These are phyloP conservation scores for Drosophila carrolli DNA, from an alignment of 1,140 invertebrate genomes.

Conservation along the genomic window DNA sequence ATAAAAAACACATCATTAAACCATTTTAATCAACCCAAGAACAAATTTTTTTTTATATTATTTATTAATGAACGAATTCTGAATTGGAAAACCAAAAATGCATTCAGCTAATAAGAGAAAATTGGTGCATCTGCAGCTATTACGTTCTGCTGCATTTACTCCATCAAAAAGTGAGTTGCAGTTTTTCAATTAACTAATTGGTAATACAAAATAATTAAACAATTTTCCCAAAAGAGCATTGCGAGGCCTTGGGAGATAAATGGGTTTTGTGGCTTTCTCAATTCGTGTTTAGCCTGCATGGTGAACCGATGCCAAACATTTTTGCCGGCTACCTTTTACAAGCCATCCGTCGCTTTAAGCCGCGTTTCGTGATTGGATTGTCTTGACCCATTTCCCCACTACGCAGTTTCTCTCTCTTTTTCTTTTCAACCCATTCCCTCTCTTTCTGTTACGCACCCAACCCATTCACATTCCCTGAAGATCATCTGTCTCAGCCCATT, in stretches of 20 bases:
- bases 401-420: conserved; percentile 18
- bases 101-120: conserved; percentile 22
- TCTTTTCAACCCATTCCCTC: conserved; percentile 9
- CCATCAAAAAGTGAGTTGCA: conserved; percentile 21
- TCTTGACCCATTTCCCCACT: conserved; percentile 64
- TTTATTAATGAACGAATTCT: no score
- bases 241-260: conserved; percentile 10
- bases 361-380: conserved; percentile 60
- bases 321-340: conserved; percentile 70
- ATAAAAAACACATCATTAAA: no score
- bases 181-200: conserved; percentile 35
- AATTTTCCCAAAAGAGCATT: conserved; percentile 22
- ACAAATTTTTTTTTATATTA: no score
- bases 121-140: background rate
- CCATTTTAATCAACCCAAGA: no score
- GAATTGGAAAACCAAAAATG: background rate
- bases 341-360: conserved; percentile 17
- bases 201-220: conserved; percentile 29
- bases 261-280: conserved; percentile 26
- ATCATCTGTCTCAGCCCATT: conserved; percentile 24
- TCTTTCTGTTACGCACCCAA: conserved; percentile 18
- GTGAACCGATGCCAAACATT: conserved; percentile 50
- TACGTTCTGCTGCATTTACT: conserved; percentile 13
- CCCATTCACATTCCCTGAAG: conserved; percentile 52
- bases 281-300: conserved; percentile 43